Base-by-base conservation (phyloP, 2,797 vertebrate species). In the Sebastes iracundus region DNA sequence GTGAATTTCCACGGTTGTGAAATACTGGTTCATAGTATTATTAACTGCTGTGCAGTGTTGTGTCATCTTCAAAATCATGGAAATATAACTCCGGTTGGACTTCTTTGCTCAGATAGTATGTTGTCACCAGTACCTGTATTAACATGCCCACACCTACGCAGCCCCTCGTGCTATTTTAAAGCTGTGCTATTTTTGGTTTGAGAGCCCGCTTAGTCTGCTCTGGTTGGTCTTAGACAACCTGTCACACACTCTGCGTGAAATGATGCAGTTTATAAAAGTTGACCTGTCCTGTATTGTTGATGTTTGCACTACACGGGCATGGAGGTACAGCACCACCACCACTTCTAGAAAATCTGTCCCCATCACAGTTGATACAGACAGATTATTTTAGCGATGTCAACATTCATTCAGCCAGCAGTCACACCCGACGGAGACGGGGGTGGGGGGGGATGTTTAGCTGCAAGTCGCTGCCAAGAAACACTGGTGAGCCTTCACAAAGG, bases 361-460 rank as follows among this genome's bases (percentile, higher is more conserved):
- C 73, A 74, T 77, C 56, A 32, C 66, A 53, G 53, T 72, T 82
- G 49, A 85, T 80, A 38, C 62, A 74, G 77, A 77, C 62, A 74
- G 77, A 77, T 77, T 86, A 58, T 83, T 88, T 75, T 72, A 79
- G 77, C 35, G 13, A 80, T 70, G 73, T 85, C 68, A 83, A 71
- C 62, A 12, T 70, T 75, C 65, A 75, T 65, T 75, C 74, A 84
- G 79, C 77, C 72, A 18, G 16, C 55, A 68, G 80, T 65, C 77
- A 79, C 83, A 20, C 83, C 77, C 72, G 28, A n/a, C 27, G 66
- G 62, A 75, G 32, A 66, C 33, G 0, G 27, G 67, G 58, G 55
- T 5, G 22, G 6, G 25, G 14, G 7, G 42, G 70, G 2, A 42
- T 42, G 38, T 42, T 73, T 38, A 61, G 56, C 70, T 69, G 2